Evolutionary conservation across 2,113 vertebrate species (phyloP), one percentile per base, ranked within the genome.

Genomic region (Pseudolaguvia tuberculata): DNA sequence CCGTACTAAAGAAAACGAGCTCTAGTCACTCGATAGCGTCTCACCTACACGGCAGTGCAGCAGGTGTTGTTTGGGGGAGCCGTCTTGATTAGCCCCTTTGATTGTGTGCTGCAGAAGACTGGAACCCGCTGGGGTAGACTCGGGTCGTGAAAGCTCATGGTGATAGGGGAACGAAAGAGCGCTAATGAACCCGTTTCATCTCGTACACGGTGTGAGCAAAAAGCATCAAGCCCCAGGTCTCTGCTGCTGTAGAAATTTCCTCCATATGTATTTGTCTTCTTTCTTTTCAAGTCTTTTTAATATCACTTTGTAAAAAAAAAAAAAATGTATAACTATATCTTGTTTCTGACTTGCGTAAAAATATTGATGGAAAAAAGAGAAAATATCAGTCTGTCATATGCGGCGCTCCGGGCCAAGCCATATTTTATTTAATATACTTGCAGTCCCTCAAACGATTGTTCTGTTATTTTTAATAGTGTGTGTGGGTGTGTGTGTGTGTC

Each of bases 11-110:
- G 20, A 50, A 35, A 77, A 77, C 8, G 10, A 21, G 48, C 73
- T 73, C 78, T 73, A 85, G 83, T 85, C 82, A 82, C 79, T 80
- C 56, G 31, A 61, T 27, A 67, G 27, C 35, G 67, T 25, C 18
- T 39, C 65, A n/a, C 29, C 35, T 12, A 63, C 45, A 18, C 48
- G 62, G 51, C 56, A 20, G 56, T 78, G 39, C 69, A 71, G 76
- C 76, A 77, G 78, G 55, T 84, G 75, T 69, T 69, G 57, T 75
- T 78, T 77, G 27, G 58, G 70, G 56, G 70, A 69, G 73, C 67
- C 18, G 53, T 27, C 72, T 73, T 85, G 80, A 83, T 82, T 83
- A 77, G 73, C 51, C 58, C 66, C 73, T 80, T 77, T 81, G 79
- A 83, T 81, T 85, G 76, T 70, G 31, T 57, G n/a, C 59, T n/a